Evolutionary conservation across 2,888 invertebrate species (phyloP).

Genomic region (Brachyptera putata): DNA sequence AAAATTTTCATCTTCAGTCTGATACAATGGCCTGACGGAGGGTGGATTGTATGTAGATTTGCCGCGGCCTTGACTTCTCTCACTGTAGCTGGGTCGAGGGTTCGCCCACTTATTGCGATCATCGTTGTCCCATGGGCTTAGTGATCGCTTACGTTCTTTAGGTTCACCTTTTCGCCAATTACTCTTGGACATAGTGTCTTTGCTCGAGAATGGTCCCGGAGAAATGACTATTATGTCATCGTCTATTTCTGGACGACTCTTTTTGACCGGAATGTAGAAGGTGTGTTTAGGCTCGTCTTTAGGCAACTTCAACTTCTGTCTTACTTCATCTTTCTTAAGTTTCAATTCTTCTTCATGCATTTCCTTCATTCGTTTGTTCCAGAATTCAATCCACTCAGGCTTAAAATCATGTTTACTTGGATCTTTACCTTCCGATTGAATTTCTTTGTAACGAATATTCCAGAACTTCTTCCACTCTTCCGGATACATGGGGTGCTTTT

Average conservation of each 20-base stretch:
- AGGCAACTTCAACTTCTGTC: constrained; percentile 54
- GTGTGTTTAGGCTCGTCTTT: constrained; percentile 41
- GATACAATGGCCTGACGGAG: neutral
- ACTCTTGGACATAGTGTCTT: constrained; percentile 34
- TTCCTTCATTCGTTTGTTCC: constrained; percentile 78
- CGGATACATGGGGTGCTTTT: constrained; percentile 82
- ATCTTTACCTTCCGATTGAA: constrained; percentile 69
- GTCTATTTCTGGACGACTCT: constrained; percentile 2
- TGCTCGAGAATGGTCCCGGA: constrained; percentile 36
- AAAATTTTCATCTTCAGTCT: constrained; percentile 4
- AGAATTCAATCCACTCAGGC: constrained; percentile 82
- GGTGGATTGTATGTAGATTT: neutral
- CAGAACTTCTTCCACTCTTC: constrained; percentile 90
- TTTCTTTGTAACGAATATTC: constrained; percentile 76
- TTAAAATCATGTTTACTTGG: constrained; percentile 79
- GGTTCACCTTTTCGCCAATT: constrained; percentile 36
- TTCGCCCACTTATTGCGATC: constrained; percentile 17
- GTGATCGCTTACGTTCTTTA: constrained; percentile 39
- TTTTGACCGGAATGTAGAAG: neutral
- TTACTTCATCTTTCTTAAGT: constrained; percentile 62
- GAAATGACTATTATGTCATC: constrained; percentile 27
- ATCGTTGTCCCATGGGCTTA: constrained; percentile 45
- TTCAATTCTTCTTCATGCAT: constrained; percentile 66
- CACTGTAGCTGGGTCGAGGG: constrained; percentile 15
- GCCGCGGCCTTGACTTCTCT: constrained; percentile 23